Evolutionary conservation across 2,888 invertebrate species (phyloP), one percentile per base, ranked within the genome.

Genomic region (Alsophila aescularia): DNA sequence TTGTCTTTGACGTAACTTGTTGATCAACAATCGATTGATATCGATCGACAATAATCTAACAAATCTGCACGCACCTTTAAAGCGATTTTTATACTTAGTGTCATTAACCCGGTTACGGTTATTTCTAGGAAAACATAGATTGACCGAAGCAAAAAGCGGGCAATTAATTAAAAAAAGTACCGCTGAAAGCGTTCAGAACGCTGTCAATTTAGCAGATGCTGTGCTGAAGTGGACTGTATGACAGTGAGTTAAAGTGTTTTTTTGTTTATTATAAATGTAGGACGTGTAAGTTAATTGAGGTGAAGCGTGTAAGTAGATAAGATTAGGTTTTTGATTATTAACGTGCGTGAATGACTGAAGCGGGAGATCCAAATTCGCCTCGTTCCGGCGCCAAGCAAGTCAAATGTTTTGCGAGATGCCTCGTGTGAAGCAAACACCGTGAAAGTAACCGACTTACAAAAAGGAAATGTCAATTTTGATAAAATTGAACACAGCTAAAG

Each of bases 101-200:
- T 81, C 82, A 78, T 83, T 81, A 80, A 73, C 83, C 82, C 55
- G 72, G 72, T 74, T 78, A 79, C 77, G 73, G 74, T 58, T 75
- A 63, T 54, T 80, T 77, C 81, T 67, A 67, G 71, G 81, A 81
- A 83, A 81, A 81, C 79, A 77, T 75, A 75, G 81, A 81, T 80
- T 75, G 77, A 73, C 72, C 77, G 73, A 63, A 72, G 75, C 78
- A 83, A 85, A 81, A 81, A 79, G 62, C 79, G 72, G 66, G 70
- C 81, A 85, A 86, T 83, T 86, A 86, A 83, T 85, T 85, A 72
- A 78, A 83, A 32, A 83, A 84, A 82, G 73, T 79, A 73, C 72
- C 73, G 73, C 75, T 79, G 67, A 70, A 73, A 69, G 64, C 58
- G 58, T 58, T 61, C 62, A 59, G 61, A 62, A 43, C 41, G 15